These are phyloP conservation scores for Camponotus floridanus DNA, from an alignment of 1,140 invertebrate species.

Conservation along the genomic window DNA sequence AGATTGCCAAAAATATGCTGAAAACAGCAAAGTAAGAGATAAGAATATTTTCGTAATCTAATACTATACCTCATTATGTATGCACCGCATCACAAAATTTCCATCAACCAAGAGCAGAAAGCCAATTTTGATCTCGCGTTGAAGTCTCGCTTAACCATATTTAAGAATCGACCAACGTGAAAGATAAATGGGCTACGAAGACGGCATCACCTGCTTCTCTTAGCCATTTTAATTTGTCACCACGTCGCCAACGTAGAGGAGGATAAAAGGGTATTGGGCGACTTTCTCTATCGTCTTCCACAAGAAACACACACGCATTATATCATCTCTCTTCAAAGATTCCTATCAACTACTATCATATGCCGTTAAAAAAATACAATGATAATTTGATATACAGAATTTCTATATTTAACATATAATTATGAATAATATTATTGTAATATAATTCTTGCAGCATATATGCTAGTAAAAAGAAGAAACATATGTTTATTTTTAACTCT, in stretches of 20 bases:
- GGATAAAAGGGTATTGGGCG: slow-evolving; percentile 42
- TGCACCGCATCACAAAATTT: slow-evolving; percentile 30
- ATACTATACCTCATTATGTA: background rate
- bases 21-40: background rate
- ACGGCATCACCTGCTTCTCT: slow-evolving; percentile 74
- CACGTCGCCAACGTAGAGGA: slow-evolving; percentile 60
- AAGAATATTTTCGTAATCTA: background rate
- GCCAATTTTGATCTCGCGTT: slow-evolving; percentile 31
- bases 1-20: background rate
- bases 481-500: background rate
- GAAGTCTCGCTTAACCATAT: background rate
- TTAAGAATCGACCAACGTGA: slow-evolving; percentile 65
- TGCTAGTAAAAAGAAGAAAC: background rate
- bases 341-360: slow-evolving; percentile 12
- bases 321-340: background rate
- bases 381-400: slow-evolving; percentile 6
- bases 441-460: background rate
- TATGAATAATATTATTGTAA: background rate
- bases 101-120: slow-evolving; percentile 34
- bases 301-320: background rate
- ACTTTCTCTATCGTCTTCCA: slow-evolving; percentile 67
- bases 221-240: slow-evolving; percentile 82
- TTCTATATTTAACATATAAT: background rate
- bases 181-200: slow-evolving; percentile 71
- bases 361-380: slow-evolving; percentile 7